Base-by-base conservation (phyloP, 1,140 invertebrate species). In the Phenacoccus solenopsis region DNA sequence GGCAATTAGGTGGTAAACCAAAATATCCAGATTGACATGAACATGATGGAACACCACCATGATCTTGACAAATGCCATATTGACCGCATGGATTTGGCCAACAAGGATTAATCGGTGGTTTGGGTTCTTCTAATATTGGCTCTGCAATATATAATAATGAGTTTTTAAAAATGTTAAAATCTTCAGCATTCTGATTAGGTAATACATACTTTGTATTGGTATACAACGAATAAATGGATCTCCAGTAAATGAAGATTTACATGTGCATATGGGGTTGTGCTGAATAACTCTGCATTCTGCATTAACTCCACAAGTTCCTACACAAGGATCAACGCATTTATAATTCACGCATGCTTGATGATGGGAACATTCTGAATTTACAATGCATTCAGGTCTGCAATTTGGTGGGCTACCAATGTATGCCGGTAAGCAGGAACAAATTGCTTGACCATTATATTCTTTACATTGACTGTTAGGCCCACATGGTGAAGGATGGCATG, bases 1-100 rank as follows among this genome's bases (percentile, higher is more conserved):
- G 81, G 76, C 89, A 90, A 74, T 85, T 84, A 28, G 87, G 87
- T 22, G 88, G 86, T 21, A 80, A 79, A 57, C 88, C 89, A 59
- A 86, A 82, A 74, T 84, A 85, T 56, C 78, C 80, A 16, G 77
- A 76, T 16, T 81, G 75, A 73, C 86, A 87, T 20, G 81, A 80
- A 72, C 85, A 87, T 1, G 80, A 80, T 20, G 83, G 77, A 49
- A 76, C 76, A 25, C 80, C 80, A 61, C 80, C 78, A 59, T 83
- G 77, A 25, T 81, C 79, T 78, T 80, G 78, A 73, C 86, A 87
- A 38, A 82, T 75, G 1, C 85, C 81, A 73, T 84, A 80, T 0
- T 80, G 78, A 16, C 85, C 85, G 75, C 84, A 87, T 13, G 81
- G 79, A 32, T 80, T 83, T 73, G 81, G 83, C n/a, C 79, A 72